phyloP scores from a whole-genome alignment of 2,888 invertebrate species.

The Caenorhabditis drosophilae region DNA sequence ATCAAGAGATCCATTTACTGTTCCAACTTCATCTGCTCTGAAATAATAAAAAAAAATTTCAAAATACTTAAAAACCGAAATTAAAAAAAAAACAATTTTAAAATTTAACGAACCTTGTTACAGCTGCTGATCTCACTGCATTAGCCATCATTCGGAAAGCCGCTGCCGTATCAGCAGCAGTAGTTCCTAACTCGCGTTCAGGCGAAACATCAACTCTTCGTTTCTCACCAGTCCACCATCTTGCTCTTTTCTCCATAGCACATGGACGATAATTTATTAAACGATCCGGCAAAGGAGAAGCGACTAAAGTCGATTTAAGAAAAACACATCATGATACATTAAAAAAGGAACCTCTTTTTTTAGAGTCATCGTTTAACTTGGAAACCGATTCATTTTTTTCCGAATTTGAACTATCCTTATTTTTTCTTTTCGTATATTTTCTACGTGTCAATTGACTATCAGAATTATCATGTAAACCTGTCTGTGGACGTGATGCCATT shows the following conservation, averaged over 20 bases:
- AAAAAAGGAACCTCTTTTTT: no score
- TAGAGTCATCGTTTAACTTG: no score
- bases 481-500: constrained; percentile 7
- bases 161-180: constrained; percentile 52
- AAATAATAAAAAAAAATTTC: constrained; percentile 1
- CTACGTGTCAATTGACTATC: constrained; percentile 10
- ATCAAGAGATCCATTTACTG: constrained; percentile 60
- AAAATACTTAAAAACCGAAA: neutral
- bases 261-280: constrained; percentile 46
- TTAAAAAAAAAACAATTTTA: no score
- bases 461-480: neutral
- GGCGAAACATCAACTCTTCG: constrained; percentile 52
- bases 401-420: constrained; percentile 19
- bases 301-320: neutral
- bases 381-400: neutral
- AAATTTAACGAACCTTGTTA: constrained; percentile 27
- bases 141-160: constrained; percentile 57
- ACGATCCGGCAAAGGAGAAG: constrained; percentile 38
- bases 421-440: constrained; percentile 48
- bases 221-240: constrained; percentile 65
- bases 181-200: constrained; percentile 40
- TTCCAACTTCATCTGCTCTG: constrained; percentile 58
- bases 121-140: constrained; percentile 48
- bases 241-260: constrained; percentile 52
- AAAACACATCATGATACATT: neutral